Conservation (phyloP, 2,888 invertebrate genomes). For the Heliothis peltigera region DNA sequence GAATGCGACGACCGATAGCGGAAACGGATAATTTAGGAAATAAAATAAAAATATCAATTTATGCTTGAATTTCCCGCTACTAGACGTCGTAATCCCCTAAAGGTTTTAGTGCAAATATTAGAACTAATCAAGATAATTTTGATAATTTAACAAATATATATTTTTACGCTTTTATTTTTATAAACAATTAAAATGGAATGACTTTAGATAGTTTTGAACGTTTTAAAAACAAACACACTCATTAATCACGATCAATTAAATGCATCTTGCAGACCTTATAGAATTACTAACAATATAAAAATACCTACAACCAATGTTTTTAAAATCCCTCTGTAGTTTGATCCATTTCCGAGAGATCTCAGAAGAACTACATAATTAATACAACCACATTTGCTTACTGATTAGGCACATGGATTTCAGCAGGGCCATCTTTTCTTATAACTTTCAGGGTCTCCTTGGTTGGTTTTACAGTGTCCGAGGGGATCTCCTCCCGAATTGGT, state of each 20-base stretch:
- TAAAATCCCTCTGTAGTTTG: slow-evolving; percentile 45
- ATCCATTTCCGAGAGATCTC: slow-evolving; percentile 58
- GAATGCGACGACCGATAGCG: too few relatives aligned
- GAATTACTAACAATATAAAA: slow-evolving; percentile 39
- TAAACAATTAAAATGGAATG: slow-evolving; percentile 51
- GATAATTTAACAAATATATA: slow-evolving; percentile 10
- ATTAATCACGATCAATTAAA: slow-evolving; percentile 47
- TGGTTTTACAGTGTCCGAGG: slow-evolving; percentile 88
- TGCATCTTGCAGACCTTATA: slow-evolving; percentile 44
- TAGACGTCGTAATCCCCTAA: too few relatives aligned
- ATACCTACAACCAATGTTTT: slow-evolving; percentile 53
- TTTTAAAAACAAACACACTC: slow-evolving; percentile 32
- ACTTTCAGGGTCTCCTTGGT: slow-evolving; percentile 89
- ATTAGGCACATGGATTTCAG: slow-evolving; percentile 83
- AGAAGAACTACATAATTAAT: slow-evolving; percentile 55
- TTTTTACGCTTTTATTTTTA: slow-evolving; percentile 23
- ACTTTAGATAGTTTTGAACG: slow-evolving; percentile 18
- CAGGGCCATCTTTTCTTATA: slow-evolving; percentile 89
- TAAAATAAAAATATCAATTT: too few relatives aligned
- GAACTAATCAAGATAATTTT: slow-evolving; percentile 14
- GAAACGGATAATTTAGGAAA: too few relatives aligned
- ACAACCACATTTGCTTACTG: slow-evolving; percentile 64
- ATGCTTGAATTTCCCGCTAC: too few relatives aligned
- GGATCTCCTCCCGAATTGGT: slow-evolving; percentile 89
- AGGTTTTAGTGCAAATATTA: neutral